These are phyloP conservation scores for Eupithecia abbreviata DNA, from an alignment of 2,888 invertebrate genomes.

Conservation along the genomic window DNA sequence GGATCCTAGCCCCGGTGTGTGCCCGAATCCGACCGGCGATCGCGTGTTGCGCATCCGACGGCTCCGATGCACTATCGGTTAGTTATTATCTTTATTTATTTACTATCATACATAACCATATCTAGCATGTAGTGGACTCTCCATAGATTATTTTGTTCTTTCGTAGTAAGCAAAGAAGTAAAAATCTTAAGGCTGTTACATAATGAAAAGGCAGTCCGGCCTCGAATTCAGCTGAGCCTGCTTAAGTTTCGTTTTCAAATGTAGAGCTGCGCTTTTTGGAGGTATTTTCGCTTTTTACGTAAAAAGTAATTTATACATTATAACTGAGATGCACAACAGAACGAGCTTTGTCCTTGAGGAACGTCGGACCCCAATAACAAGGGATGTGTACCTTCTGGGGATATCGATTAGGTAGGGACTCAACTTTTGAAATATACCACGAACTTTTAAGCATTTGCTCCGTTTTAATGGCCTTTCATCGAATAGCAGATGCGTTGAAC, in stretches of 20 bases:
- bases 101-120: conserved; percentile 31
- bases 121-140: conserved; percentile 14
- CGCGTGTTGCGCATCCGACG: conserved; percentile 79
- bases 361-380: conserved; percentile 38
- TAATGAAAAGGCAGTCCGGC: conserved; percentile 53
- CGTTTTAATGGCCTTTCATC: conserved; percentile 43
- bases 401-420: conserved; percentile 46
- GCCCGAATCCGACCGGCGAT: conserved; percentile 63
- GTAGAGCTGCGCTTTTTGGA: conserved; percentile 23
- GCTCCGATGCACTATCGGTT: conserved; percentile 81
- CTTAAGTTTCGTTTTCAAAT: conserved; percentile 22
- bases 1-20: conserved; percentile 56
- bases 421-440: conserved; percentile 36
- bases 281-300: conserved; percentile 16
- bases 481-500: conserved; percentile 50
- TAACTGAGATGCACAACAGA: conserved; percentile 41
- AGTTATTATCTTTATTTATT: conserved; percentile 57
- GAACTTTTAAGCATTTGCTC: conserved; percentile 32
- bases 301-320: not conserved
- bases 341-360: conserved; percentile 55
- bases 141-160: conserved; percentile 14
- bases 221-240: not conserved
- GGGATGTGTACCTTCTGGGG: conserved; percentile 35
- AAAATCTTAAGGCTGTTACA: conserved; percentile 54
- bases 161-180: conserved; percentile 36